These are phyloP conservation scores for Aptenodytes forsteri DNA, from an alignment of 2,113 vertebrate genomes.

Conservation along the genomic window DNA sequence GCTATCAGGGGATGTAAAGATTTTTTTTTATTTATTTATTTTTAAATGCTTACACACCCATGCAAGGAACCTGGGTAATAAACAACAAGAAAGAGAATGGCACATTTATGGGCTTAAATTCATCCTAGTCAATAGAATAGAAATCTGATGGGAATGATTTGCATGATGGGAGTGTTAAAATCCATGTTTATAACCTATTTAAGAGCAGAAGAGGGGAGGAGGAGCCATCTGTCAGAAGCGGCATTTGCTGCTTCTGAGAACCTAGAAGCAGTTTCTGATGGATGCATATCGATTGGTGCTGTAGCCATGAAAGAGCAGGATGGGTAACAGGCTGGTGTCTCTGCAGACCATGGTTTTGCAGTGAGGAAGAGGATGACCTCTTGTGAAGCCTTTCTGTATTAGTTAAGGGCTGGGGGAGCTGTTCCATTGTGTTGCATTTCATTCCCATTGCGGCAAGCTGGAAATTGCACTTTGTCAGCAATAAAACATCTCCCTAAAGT, in stretches of 20 bases:
- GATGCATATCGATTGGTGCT: not conserved
- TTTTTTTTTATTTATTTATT: not conserved
- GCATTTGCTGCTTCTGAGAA: not conserved
- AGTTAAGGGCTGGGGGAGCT: not conserved
- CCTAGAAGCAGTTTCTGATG: not conserved
- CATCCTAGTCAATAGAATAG: not conserved
- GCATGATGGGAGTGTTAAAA: not conserved
- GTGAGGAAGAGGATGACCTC: accelerated
- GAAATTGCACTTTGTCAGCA: not conserved
- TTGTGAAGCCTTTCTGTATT: not conserved
- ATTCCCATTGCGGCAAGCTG: not conserved
- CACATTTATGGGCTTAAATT: not conserved
- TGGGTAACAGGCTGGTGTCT: not conserved
- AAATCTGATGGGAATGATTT: not conserved
- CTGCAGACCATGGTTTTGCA: not conserved
- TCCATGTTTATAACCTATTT: not conserved
- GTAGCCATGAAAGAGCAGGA: not conserved
- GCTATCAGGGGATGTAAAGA: not conserved
- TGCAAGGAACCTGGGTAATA: not conserved
- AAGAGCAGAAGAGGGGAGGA: not conserved
- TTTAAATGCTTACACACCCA: not conserved
- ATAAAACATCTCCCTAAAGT: not conserved
- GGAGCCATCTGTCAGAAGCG: not conserved
- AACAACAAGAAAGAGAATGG: not conserved
- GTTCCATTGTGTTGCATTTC: not conserved